Base-by-base conservation (phyloP, 1,140 invertebrate species). In the Aphidius gifuensis region DNA sequence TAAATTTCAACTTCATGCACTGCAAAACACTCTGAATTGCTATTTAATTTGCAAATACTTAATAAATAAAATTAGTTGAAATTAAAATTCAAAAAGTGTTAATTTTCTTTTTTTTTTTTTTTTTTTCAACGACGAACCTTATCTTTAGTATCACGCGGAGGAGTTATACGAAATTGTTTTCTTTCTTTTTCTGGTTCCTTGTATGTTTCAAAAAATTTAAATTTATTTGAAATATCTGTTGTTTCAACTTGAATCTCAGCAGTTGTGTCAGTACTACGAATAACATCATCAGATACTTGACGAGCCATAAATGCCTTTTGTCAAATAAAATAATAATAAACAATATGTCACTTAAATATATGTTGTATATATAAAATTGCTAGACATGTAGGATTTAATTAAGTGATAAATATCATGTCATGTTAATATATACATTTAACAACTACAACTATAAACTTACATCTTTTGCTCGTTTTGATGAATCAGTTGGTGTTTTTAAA, bases 161-260 rank as follows among this genome's bases (percentile, higher is more conserved):
- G 92, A 9, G 92, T 94, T 76, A 94, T 92, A 69, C 92, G 83
- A 82, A 94, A 94, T 70, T 86, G 81, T 77, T 88, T 91, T 66
- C 86, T 85, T 68, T 86, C 79, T 70, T 85, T 84, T 75, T 89
- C 83, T n/a, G 84, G 85, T 45, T 89, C 87, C 72, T 86, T 86
- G 81, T 92, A 94, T 2, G 87, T 90, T 83, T 95, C 93, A 82
- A 96, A 96, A 82, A 95, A 95, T 78, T 92, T 92, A 82, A 94
- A 95, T 69, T 91, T 87, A 72, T 90, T 86, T 43, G 88, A 86
- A 65, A 96, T 88, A 75, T 93, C 90, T 21, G 88, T 87, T 3
- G 91, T 92, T 79, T 90, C 85, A 56, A 93, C 86, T 68, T 85
- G 84, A 40, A 93, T 85, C 69, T 94, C 90, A 64, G 92, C 91